Conservation (phyloP, 2,113 vertebrate species). For the Chinchilla lanigera region DNA sequence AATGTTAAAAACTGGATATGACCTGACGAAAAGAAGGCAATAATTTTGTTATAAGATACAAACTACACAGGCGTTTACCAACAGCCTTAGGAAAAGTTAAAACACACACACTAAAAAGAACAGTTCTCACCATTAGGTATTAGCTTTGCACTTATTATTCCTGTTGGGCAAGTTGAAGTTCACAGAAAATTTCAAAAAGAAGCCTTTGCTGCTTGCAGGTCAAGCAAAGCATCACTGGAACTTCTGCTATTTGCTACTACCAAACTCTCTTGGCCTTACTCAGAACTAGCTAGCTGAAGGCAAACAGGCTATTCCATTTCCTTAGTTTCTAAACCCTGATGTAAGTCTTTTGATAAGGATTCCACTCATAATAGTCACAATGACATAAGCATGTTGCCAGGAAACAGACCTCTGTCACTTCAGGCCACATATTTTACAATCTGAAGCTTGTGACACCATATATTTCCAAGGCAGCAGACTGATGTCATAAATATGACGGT, state of each 20-base stretch:
- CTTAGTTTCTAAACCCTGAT: conserved; percentile 36
- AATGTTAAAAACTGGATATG: background rate
- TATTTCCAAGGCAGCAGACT: conserved; percentile 68
- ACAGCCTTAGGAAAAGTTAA: conserved; percentile 24
- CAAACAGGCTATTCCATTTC: background rate
- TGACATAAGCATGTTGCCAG: conserved; percentile 35
- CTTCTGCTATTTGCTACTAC: background rate
- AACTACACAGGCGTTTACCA: conserved; percentile 32
- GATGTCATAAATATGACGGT: conserved; percentile 65
- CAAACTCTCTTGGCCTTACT: conserved; percentile 42
- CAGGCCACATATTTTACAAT: conserved; percentile 47
- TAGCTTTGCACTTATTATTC: conserved; percentile 15
- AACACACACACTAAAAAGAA: conserved; percentile 26
- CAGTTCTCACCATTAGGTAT: background rate
- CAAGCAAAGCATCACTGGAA: conserved; percentile 5
- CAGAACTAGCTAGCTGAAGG: background rate
- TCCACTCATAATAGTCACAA: conserved; percentile 24
- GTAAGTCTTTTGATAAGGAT: background rate
- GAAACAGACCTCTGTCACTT: conserved; percentile 58
- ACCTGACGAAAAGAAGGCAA: background rate
- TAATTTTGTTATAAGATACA: conserved; percentile 42
- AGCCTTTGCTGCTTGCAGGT: background rate
- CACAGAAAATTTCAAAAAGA: conserved; percentile 44
- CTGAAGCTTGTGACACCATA: conserved; percentile 61
- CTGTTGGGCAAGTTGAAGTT: conserved; percentile 6